A percentile compares a stretch with the other conserved stretches of the same genome.
These are phyloP conservation scores for Limnephilus lunatus DNA, from an alignment of 2,888 invertebrate species.

Conservation along the genomic window DNA sequence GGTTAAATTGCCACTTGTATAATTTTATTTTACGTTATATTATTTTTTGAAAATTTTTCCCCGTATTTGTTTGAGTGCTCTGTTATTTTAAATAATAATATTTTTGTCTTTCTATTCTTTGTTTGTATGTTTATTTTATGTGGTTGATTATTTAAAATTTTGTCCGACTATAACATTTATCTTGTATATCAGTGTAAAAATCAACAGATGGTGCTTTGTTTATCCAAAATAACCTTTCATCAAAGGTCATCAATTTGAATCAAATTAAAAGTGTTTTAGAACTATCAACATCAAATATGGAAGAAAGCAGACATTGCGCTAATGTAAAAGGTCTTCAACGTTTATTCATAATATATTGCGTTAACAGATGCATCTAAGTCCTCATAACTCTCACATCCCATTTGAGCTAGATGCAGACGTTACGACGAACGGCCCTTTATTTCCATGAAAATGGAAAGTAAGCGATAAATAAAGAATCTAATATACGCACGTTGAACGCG, in stretches of 20 bases:
- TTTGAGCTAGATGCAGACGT: background rate
- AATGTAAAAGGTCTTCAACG: background rate
- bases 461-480: constrained; percentile 66
- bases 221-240: background rate
- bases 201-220: background rate
- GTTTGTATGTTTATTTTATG: too few relatives aligned
- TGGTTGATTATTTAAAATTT: too few relatives aligned
- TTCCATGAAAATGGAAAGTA: constrained; percentile 60
- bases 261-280: too few relatives aligned
- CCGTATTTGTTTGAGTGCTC: too few relatives aligned
- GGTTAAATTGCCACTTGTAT: too few relatives aligned
- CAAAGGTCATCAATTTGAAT: too few relatives aligned
- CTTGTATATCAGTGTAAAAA: background rate
- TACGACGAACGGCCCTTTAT: background rate
- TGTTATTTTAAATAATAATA: too few relatives aligned
- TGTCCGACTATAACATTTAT: too few relatives aligned
- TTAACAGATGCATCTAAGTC: background rate
- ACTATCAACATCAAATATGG: background rate
- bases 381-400: background rate
- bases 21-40: too few relatives aligned
- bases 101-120: too few relatives aligned
- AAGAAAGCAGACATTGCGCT: background rate
- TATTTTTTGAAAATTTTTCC: too few relatives aligned
- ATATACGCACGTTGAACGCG: constrained; percentile 62
- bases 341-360: background rate